phyloP scores from a whole-genome alignment of 2,113 vertebrate species.

The Istiophorus platypterus region DNA sequence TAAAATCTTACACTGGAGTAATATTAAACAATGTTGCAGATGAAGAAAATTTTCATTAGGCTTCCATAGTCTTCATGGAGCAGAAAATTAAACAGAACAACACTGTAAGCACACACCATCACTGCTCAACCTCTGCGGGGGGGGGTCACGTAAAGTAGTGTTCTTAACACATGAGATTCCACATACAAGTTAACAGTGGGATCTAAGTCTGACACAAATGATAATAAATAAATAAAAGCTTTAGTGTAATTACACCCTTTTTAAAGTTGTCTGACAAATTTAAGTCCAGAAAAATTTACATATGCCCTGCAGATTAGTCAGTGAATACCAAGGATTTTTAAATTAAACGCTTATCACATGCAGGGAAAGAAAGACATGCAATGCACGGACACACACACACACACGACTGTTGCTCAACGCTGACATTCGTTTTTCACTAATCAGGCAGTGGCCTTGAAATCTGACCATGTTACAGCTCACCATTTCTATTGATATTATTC shows the following conservation, averaged over 20 bases:
- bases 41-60: conserved; percentile 41
- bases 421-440: conserved; percentile 11
- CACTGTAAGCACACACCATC: conserved; percentile 19
- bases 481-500: conserved; percentile 12
- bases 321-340: conserved; percentile 7
- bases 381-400: conserved; percentile 2
- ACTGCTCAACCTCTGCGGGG: conserved; percentile 42
- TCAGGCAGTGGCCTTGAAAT: conserved; percentile 45
- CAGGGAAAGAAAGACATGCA: neutral
- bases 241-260: neutral
- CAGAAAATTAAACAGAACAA: conserved; percentile 39
- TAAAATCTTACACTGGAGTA: conserved; percentile 4
- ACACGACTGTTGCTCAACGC: conserved; percentile 44
- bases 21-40: conserved; percentile 29
- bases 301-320: neutral
- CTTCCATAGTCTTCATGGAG: conserved; percentile 30
- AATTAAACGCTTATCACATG: conserved; percentile 32
- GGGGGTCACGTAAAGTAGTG: too few relatives aligned
- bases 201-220: too few relatives aligned
- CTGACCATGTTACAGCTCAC: conserved; percentile 36
- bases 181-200: too few relatives aligned
- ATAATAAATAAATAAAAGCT: neutral
- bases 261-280: conserved; percentile 1
- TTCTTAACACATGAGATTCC: neutral
- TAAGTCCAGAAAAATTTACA: neutral